phyloP scores from a whole-genome alignment of 2,888 invertebrate genomes.

The Plebejus anna region DNA sequence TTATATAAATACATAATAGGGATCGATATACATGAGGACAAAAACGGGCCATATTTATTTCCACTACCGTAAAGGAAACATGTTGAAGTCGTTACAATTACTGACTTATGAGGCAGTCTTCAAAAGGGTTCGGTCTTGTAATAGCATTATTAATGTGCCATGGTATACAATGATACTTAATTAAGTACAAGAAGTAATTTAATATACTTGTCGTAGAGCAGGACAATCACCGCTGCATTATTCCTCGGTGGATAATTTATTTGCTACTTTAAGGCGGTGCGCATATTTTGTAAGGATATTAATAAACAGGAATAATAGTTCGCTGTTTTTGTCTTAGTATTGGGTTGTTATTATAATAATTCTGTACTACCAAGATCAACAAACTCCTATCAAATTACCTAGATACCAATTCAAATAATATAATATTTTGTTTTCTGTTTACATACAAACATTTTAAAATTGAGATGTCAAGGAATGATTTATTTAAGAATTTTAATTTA shows the following conservation, averaged over 20 bases:
- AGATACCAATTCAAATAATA: neutral
- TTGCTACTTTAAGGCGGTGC: constrained; percentile 1
- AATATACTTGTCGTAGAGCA: constrained; percentile 4
- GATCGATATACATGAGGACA: constrained; percentile 1
- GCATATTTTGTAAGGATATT: neutral
- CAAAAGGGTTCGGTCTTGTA: neutral
- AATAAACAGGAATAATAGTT: too few relatives aligned
- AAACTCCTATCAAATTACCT: neutral
- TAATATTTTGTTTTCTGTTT: neutral
- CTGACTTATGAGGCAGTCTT: neutral
- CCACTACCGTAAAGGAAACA: neutral
- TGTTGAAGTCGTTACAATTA: constrained; percentile 16
- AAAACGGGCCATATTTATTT: neutral
- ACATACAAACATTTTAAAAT: neutral
- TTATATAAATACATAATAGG: neutral
- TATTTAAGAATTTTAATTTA: too few relatives aligned
- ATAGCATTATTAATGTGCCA: constrained; percentile 16
- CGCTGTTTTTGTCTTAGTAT: too few relatives aligned
- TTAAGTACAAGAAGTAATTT: constrained; percentile 19
- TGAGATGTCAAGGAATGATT: neutral
- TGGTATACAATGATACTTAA: constrained; percentile 19
- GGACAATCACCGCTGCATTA: neutral
- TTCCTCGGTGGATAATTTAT: constrained; percentile 19
- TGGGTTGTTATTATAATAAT: too few relatives aligned
- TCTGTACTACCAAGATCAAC: too few relatives aligned